Evolutionary conservation across 2,888 invertebrate species (phyloP), one percentile per base, ranked within the genome.

Genomic region (Schizotus pectinicornis): DNA sequence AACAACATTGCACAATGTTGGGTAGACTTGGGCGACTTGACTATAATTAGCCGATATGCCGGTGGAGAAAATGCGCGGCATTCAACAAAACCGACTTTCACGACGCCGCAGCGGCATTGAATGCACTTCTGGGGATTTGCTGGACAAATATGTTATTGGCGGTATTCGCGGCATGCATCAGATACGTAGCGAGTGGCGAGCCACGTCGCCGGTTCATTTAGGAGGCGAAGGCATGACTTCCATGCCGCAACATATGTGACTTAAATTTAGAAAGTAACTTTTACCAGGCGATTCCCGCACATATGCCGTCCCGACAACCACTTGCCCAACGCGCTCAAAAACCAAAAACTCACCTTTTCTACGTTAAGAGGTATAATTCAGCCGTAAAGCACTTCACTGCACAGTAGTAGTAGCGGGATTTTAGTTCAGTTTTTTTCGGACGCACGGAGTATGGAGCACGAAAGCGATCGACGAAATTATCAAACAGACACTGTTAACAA

Each of bases 391-490:
- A 75, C 76, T 39, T 49, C 45, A 47, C 52, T 35, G 39, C 33
- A 42, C 22, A 33, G 33, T 41, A 39, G 3, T 31, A 22, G 7
- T 35, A 31, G 35, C 30, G 34, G 36, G 13, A 12, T 34, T 11
- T 46, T 52, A 45, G 39, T 51, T 64, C 62, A 74, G 76, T 77
- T 78, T 78, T 79, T 80, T 80, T 73, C 79, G 74, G 65, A 79
- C 79, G 65, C 80, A 80, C 78, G 79, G 78, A 62, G 76, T 79
- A 70, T 78, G 74, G 64, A 77, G 72, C 74, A 76, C 77, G 66
- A 75, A 77, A 73, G 74, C 74, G 69, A 75, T 71, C 62, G 73
- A 71, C 53, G 74, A 73, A 62, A 74, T 75, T 73, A 75, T 74
- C 66, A 72, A 64, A 66, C 74, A 72, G 69, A 73, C 69, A 73